Percentiles rank a stretch among this genome's conserved stretches.
These are phyloP conservation scores for Ceyx melanurus DNA, from an alignment of 2,113 vertebrate species.

Conservation along the genomic window DNA sequence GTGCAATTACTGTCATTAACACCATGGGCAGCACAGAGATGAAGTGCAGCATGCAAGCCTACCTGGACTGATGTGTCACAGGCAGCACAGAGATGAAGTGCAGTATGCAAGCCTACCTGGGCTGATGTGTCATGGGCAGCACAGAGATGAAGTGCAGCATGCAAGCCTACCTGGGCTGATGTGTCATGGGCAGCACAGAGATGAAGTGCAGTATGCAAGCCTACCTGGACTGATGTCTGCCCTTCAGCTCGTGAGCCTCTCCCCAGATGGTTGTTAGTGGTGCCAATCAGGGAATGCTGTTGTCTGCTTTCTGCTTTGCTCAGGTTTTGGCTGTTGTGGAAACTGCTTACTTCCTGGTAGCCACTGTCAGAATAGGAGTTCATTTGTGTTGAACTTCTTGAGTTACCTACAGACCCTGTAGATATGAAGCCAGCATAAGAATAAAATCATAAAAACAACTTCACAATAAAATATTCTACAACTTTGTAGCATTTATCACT, in stretches of 20 bases:
- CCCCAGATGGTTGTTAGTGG: conserved; percentile 76
- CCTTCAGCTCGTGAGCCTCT: conserved; percentile 90
- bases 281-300: conserved; percentile 83
- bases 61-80: conserved; percentile 83
- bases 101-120: conserved; percentile 79
- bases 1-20: rapidly evolving
- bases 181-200: not conserved
- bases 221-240: conserved; percentile 89
- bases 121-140: conserved; percentile 59
- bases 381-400: conserved; percentile 95
- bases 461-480: not conserved
- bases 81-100: not conserved
- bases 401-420: conserved; percentile 91
- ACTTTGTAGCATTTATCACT: not conserved
- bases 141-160: not conserved
- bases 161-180: conserved; percentile 83
- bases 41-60: not conserved
- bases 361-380: conserved; percentile 98
- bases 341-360: conserved; percentile 94
- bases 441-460: not conserved
- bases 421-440: conserved; percentile 37
- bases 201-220: not conserved
- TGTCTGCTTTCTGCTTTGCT: conserved; percentile 86
- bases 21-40: not conserved
- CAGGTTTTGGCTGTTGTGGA: conserved; percentile 86